Evolutionary conservation across 2,797 vertebrate species (phyloP), one percentile per base, ranked within the genome.

Genomic region (Pipistrellus pygmaeus): DNA sequence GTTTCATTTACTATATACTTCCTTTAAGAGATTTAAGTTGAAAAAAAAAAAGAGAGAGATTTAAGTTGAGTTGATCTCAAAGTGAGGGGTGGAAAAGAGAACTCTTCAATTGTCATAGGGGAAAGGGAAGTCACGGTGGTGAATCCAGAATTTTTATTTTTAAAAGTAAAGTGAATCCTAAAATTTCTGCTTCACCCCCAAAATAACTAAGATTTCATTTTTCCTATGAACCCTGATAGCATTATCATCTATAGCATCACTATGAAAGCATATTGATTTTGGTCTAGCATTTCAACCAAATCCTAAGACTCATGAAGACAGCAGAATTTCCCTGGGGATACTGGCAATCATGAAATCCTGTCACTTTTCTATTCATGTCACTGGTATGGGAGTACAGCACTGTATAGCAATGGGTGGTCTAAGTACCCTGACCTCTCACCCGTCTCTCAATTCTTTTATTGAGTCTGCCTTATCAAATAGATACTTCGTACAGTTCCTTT

Each of bases 1-100:
- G 75, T 94, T 81, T 91, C 89, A 88, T 88, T 95, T 95, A 82
- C 91, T 94, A 71, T 85, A 55, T 38, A 91, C 87, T 96, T 96
- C 95, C 94, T 85, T 85, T 85, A 95, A 95, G 35, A 41, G 53
- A 94, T 89, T 93, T 60, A 57, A 60, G 21, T 64, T 80, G 71
- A 66, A 41, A 41, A 41, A 41, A 41, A 41, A 41, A 41, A 41
- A 41, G n/a, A 38, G 5, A 95, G 35, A 41, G 53, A 94, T 89
- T 93, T 60, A 57, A 60, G 21, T 69, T 80, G 71, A 71, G 81
- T 75, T 89, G 55, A 55, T 82, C 68, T 78, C 44, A 90, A 87
- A 91, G 10, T 25, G 30, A 95, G 25, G 62, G 77, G 81, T 73
- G 30, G 72, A 94, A 88, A 97, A 93, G 94, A 35, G 17, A 93